These are phyloP conservation scores for Aselliscus stoliczkanus DNA, from an alignment of 2,797 vertebrate genomes.

Conservation along the genomic window DNA sequence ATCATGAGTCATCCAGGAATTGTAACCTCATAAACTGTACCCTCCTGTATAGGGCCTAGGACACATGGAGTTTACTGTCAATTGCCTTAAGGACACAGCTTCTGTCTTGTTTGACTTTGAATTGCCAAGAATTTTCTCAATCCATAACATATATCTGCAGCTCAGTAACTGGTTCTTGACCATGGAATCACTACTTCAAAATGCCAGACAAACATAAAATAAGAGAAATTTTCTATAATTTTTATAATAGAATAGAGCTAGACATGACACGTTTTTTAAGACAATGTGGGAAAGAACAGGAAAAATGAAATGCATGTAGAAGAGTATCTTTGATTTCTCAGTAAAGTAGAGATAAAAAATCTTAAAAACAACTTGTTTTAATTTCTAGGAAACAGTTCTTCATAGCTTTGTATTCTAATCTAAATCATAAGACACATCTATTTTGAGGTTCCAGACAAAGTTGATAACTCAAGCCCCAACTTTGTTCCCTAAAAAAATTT, in stretches of 20 bases:
- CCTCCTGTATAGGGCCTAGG: neutral
- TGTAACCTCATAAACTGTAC: neutral
- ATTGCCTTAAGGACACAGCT: neutral
- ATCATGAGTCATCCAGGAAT: neutral
- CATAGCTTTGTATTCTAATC: neutral
- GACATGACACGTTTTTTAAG: neutral
- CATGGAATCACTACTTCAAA: neutral
- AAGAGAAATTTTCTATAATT: neutral
- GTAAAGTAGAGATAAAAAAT: neutral
- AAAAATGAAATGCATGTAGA: neutral
- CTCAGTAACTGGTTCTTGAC: neutral
- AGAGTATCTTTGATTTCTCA: neutral
- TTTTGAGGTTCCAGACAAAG: neutral
- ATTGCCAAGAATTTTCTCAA: neutral
- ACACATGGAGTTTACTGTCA: neutral
- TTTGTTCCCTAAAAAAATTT: neutral
- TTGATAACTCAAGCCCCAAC: neutral
- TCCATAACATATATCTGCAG: neutral
- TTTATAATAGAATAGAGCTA: neutral
- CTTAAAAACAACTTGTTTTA: neutral
- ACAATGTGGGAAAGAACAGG: neutral
- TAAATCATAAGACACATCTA: neutral
- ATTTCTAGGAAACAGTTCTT: neutral
- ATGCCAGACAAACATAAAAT: neutral
- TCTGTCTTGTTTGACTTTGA: neutral